Percentiles rank a stretch among this genome's conserved stretches.
Evolutionary conservation across 2,797 vertebrate genomes (phyloP).

Genomic region (Sitta carolinensis): DNA sequence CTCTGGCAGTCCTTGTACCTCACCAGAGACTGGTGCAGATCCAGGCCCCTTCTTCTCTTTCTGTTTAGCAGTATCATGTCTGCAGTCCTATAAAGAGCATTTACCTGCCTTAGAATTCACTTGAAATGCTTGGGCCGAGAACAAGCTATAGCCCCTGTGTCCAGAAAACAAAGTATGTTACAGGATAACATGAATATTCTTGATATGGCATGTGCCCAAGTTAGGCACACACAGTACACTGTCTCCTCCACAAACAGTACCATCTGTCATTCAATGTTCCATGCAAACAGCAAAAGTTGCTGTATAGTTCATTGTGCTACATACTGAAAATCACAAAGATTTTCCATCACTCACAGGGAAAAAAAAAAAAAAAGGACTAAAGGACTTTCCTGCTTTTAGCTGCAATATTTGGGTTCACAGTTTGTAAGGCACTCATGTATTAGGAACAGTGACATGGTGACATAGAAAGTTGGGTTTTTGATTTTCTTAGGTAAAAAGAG

Average conservation of each 20-base stretch:
- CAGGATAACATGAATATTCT: not conserved
- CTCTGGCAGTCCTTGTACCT: not conserved
- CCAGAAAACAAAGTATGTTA: not conserved
- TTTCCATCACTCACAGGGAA: not conserved
- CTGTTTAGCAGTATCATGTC: not conserved
- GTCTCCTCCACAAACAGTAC: not conserved
- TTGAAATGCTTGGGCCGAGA: not conserved
- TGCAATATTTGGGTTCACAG: not conserved
- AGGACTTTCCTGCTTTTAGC: not conserved
- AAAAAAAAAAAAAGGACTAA: not conserved
- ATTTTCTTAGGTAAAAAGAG: not conserved
- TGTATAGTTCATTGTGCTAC: not conserved
- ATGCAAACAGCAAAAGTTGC: not conserved
- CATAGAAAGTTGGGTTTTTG: accelerated
- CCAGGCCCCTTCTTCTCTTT: not conserved
- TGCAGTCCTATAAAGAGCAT: not conserved
- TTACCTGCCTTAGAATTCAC: not conserved
- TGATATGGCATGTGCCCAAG: not conserved
- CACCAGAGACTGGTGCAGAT: not conserved
- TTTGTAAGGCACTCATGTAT: not conserved
- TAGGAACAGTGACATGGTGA: not conserved
- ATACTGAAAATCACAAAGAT: not conserved
- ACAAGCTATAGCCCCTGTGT: not conserved
- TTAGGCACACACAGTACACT: not conserved
- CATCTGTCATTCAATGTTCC: not conserved